These are phyloP conservation scores for Prorops nasuta DNA, from an alignment of 1,140 invertebrate species.

Conservation along the genomic window DNA sequence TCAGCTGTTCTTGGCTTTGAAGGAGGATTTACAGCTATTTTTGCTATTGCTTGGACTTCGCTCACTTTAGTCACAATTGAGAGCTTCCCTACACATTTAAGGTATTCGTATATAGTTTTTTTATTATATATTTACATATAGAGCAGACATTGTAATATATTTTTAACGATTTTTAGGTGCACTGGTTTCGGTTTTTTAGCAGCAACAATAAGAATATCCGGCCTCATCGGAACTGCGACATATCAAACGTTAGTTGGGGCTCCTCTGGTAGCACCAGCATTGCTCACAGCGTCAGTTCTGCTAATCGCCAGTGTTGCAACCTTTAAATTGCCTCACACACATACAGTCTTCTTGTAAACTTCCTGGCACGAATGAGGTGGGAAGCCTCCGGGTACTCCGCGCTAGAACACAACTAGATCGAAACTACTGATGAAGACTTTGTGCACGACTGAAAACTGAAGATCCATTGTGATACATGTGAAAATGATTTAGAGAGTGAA, in stretches of 20 bases:
- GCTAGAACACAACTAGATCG: too few relatives aligned
- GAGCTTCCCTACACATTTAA: slow-evolving; percentile 46
- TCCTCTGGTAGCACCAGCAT: slow-evolving; percentile 39
- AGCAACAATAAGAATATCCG: slow-evolving; percentile 40
- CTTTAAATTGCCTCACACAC: slow-evolving; percentile 47
- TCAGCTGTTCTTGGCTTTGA: slow-evolving; percentile 43
- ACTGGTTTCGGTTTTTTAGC: slow-evolving; percentile 47
- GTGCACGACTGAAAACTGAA: too few relatives aligned
- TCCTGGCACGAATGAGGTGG: not conserved
- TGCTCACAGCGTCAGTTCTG: slow-evolving; percentile 39
- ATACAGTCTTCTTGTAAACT: slow-evolving; percentile 45
- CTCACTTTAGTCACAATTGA: slow-evolving; percentile 43
- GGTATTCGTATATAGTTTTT: slow-evolving; percentile 20
- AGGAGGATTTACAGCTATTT: slow-evolving; percentile 43
- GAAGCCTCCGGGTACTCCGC: too few relatives aligned
- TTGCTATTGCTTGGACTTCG: slow-evolving; percentile 44
- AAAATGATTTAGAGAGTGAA: too few relatives aligned
- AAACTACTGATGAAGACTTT: not conserved
- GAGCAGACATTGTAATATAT: not conserved
- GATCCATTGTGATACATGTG: too few relatives aligned
- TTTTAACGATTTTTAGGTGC: slow-evolving; percentile 26
- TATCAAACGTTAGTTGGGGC: slow-evolving; percentile 42
- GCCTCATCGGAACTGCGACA: slow-evolving; percentile 41
- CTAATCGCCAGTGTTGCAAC: slow-evolving; percentile 42
- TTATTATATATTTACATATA: not conserved